phyloP scores from a whole-genome alignment of 2,113 vertebrate species.

The Progne subis region DNA sequence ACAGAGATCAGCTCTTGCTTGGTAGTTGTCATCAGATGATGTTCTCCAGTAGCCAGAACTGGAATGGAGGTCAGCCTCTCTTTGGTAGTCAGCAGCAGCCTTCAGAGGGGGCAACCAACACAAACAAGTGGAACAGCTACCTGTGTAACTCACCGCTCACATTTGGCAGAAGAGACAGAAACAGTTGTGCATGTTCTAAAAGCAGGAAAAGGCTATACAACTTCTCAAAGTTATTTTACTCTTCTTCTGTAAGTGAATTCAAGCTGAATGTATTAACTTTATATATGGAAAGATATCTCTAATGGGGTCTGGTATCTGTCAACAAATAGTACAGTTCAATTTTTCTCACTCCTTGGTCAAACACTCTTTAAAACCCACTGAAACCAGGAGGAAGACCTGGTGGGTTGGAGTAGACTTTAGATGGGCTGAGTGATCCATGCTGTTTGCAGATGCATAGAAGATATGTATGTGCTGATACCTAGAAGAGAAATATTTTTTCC shows the following conservation, averaged over 20 bases:
- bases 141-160: neutral
- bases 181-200: accelerated
- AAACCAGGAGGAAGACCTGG: neutral
- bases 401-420: neutral
- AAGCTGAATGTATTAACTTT: neutral
- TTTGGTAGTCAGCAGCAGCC: neutral
- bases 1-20: neutral
- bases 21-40: neutral
- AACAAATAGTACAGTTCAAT: neutral
- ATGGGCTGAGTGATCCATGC: neutral
- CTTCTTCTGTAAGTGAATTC: neutral
- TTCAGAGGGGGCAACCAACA: neutral
- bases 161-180: neutral
- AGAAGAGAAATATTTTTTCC: neutral
- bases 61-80: neutral
- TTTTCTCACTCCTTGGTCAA: neutral
- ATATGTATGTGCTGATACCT: neutral
- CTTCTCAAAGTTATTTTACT: neutral
- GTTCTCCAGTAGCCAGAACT: neutral
- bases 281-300: neutral
- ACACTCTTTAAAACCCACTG: neutral
- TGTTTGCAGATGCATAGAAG: neutral
- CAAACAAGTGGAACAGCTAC: neutral
- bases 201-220: neutral
- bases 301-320: neutral